A percentile compares a stretch with the other conserved stretches of the same genome.
Conservation (phyloP, 2,888 invertebrate genomes). For the Glyphotaelius pellucidus region DNA sequence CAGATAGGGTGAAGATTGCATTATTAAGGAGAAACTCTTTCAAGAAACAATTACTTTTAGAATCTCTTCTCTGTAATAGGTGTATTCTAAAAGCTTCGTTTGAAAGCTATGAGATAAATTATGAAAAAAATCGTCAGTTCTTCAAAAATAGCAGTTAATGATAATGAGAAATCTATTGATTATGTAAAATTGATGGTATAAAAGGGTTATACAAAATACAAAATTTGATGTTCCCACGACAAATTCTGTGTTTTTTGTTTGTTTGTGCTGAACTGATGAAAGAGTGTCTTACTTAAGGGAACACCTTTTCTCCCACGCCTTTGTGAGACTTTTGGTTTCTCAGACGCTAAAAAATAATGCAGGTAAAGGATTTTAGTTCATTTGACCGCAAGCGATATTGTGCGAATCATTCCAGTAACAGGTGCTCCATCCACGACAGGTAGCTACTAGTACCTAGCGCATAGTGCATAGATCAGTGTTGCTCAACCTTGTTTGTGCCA, state of each 20-base stretch:
- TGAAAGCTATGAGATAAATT: no score
- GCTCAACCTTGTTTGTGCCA: no score
- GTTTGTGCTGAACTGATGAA: background rate
- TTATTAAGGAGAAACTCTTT: no score
- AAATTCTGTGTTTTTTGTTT: background rate
- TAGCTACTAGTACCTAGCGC: background rate
- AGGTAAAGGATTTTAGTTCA: constrained; percentile 44
- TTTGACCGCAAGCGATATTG: constrained; percentile 46
- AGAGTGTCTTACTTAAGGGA: constrained; percentile 9
- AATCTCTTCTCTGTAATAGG: no score
- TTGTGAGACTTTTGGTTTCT: background rate
- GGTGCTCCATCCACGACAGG: background rate
- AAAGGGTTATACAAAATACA: background rate
- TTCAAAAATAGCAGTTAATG: no score
- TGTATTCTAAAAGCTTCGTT: no score
- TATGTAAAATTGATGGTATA: background rate
- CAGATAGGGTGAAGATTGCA: no score
- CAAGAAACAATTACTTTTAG: no score
- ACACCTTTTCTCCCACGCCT: constrained; percentile 49
- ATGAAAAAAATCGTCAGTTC: no score
- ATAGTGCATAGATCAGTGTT: no score
- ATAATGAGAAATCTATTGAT: background rate
- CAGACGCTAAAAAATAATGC: constrained; percentile 11
- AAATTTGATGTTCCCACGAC: background rate
- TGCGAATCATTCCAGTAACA: constrained; percentile 28